A percentile compares a stretch with the other conserved stretches of the same genome.
Conservation (phyloP, 2,797 vertebrate genomes). For the Sciurus vulgaris region DNA sequence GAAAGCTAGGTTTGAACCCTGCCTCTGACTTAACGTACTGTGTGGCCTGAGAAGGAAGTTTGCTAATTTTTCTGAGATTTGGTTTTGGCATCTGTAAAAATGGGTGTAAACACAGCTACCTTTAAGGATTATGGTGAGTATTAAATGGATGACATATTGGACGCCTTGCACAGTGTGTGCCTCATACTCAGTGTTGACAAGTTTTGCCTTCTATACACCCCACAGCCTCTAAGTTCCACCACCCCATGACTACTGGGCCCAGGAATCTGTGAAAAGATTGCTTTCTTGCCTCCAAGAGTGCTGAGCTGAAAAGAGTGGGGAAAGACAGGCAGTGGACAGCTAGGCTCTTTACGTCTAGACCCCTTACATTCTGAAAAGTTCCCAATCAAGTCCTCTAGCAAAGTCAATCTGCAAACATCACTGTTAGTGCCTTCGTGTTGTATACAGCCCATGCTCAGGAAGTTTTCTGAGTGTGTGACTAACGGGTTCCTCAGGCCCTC, state of each 20-base stretch:
- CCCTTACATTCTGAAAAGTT: neutral
- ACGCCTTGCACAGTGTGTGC: neutral
- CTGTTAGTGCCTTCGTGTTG: neutral
- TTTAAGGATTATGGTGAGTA: neutral
- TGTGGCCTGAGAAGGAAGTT: neutral
- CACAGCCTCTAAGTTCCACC: neutral
- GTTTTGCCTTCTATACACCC: neutral
- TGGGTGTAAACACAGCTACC: neutral
- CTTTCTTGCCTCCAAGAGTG: neutral
- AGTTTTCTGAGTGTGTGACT: neutral
- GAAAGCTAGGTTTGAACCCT: neutral
- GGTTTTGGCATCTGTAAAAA: neutral
- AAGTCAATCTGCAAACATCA: neutral
- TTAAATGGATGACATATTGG: neutral
- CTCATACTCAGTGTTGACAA: neutral
- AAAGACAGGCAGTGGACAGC: neutral
- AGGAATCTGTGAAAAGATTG: neutral
- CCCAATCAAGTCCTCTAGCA: neutral
- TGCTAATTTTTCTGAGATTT: neutral
- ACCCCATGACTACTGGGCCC: neutral
- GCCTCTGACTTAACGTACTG: neutral
- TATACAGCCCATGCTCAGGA: fast-evolving
- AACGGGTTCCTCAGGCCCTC: neutral
- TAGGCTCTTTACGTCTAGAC: neutral
- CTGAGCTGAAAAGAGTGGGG: neutral